phyloP scores from a whole-genome alignment of 2,113 vertebrate species.

The Ctenomys sociabilis region DNA sequence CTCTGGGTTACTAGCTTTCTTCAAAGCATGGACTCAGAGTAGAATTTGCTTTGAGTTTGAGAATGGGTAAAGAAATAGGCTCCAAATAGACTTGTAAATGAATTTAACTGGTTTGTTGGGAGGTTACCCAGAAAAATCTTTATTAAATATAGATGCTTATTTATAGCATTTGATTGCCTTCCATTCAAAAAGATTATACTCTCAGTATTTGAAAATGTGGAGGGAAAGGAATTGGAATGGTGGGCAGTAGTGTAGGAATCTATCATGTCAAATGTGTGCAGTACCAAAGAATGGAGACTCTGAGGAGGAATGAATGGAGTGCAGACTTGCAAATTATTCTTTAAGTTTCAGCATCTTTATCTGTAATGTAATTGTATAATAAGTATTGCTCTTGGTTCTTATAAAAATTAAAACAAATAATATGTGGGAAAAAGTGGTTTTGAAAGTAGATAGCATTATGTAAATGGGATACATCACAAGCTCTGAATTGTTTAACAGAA shows the following conservation, averaged over 20 bases:
- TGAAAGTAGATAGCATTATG: not conserved
- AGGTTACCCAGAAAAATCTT: conserved; percentile 51
- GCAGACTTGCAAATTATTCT: not conserved
- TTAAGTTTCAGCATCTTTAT: conserved; percentile 20
- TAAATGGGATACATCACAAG: not conserved
- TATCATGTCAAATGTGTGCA: not conserved
- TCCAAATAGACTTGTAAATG: conserved; percentile 40
- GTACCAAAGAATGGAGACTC: conserved; percentile 14
- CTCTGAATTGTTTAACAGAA: conserved; percentile 10
- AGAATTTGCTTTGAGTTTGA: conserved; percentile 59
- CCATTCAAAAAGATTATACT: conserved; percentile 23
- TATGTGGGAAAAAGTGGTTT: not conserved
- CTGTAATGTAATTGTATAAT: not conserved
- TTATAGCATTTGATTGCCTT: conserved; percentile 49
- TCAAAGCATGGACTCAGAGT: conserved; percentile 67
- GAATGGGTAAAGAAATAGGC: conserved; percentile 29
- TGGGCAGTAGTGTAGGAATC: not conserved
- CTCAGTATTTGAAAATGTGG: conserved; percentile 9
- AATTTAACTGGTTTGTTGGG: conserved; percentile 38
- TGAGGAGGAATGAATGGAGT: not conserved
- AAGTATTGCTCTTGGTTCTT: not conserved
- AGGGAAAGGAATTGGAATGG: not conserved
- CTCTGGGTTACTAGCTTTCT: conserved; percentile 59
- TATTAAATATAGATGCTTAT: conserved; percentile 33
- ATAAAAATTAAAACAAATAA: not conserved